These are phyloP conservation scores for Hoplostethus mediterraneus DNA, from an alignment of 2,797 vertebrate genomes.

Conservation along the genomic window DNA sequence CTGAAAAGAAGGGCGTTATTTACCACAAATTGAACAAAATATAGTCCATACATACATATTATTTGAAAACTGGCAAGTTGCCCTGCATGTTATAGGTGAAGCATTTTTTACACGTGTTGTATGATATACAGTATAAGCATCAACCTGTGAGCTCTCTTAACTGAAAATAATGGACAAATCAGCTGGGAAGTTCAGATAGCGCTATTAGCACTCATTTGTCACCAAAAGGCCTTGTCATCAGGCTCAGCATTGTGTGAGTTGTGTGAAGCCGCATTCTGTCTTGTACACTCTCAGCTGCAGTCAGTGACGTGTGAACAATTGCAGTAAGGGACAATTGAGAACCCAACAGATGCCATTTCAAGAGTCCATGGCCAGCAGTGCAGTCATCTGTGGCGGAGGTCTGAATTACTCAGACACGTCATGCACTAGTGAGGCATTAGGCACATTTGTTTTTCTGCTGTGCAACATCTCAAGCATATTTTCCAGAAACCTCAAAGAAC, in stretches of 20 bases:
- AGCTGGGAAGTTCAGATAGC: slow-evolving; percentile 39
- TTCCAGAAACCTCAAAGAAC: slow-evolving; percentile 7
- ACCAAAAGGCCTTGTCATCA: slow-evolving; percentile 55
- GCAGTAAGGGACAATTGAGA: slow-evolving; percentile 69
- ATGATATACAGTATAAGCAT: slow-evolving; percentile 14
- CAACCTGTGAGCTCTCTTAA: slow-evolving; percentile 29
- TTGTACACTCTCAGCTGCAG: slow-evolving; percentile 25
- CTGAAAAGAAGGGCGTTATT: background rate
- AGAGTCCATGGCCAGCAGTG: slow-evolving; percentile 46
- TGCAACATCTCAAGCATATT: background rate
- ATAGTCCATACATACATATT: background rate
- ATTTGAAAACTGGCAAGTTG: background rate
- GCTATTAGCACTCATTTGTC: slow-evolving; percentile 48
- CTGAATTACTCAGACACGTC: slow-evolving; percentile 43
- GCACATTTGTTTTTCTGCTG: slow-evolving; percentile 28
- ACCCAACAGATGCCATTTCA: slow-evolving; percentile 64
- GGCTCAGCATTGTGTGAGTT: slow-evolving; percentile 34
- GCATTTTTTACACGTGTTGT: slow-evolving; percentile 4
- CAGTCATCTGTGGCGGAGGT: slow-evolving; percentile 45
- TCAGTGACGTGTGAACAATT: slow-evolving; percentile 44
- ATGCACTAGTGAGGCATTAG: slow-evolving; percentile 30
- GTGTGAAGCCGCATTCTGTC: slow-evolving; percentile 42
- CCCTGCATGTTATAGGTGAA: background rate
- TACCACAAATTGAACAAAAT: background rate
- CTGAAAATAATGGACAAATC: slow-evolving; percentile 33